A percentile compares a stretch with the other conserved stretches of the same genome.
phyloP scores from a whole-genome alignment of 1,140 invertebrate species.

The Drosophila melanica region DNA sequence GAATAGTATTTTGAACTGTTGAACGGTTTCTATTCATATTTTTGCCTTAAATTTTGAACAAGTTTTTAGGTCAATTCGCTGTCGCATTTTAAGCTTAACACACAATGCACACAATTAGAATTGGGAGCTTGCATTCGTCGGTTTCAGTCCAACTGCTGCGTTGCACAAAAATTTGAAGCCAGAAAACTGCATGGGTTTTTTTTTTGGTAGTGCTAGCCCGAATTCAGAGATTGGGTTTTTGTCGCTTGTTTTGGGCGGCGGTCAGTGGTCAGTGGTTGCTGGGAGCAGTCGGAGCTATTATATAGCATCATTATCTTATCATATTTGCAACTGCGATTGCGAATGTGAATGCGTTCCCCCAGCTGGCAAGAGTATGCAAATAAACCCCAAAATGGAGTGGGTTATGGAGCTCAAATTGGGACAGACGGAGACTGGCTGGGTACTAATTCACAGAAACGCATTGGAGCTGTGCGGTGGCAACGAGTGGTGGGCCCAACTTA shows the following conservation, averaged over 20 bases:
- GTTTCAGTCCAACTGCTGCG: constrained; percentile 38
- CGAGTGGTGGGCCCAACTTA: constrained; percentile 3
- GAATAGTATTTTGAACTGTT: too few species aligned
- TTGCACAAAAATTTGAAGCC: constrained; percentile 64
- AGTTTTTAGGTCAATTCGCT: too few species aligned
- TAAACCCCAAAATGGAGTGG: constrained; percentile 37
- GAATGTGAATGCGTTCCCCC: constrained; percentile 18
- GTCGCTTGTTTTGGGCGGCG: background rate
- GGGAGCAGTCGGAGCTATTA: constrained; percentile 51
- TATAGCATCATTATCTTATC: constrained; percentile 70
- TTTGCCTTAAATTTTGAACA: too few species aligned
- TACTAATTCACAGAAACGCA: constrained; percentile 72
- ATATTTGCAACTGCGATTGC: constrained; percentile 47
- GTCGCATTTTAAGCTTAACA: too few species aligned
- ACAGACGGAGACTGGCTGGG: constrained; percentile 25
- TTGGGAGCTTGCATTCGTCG: background rate
- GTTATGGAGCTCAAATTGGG: constrained; percentile 1
- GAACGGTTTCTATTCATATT: too few species aligned
- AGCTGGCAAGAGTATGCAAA: constrained; percentile 44
- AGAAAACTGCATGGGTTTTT: constrained; percentile 10
- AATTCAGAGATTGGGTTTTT: constrained; percentile 4
- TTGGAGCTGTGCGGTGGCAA: constrained; percentile 52
- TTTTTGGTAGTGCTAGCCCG: background rate
- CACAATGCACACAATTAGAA: too few species aligned
- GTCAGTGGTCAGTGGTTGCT: constrained; percentile 9